Conservation (phyloP, 1,140 invertebrate genomes). For the Palaemon carinicauda region DNA sequence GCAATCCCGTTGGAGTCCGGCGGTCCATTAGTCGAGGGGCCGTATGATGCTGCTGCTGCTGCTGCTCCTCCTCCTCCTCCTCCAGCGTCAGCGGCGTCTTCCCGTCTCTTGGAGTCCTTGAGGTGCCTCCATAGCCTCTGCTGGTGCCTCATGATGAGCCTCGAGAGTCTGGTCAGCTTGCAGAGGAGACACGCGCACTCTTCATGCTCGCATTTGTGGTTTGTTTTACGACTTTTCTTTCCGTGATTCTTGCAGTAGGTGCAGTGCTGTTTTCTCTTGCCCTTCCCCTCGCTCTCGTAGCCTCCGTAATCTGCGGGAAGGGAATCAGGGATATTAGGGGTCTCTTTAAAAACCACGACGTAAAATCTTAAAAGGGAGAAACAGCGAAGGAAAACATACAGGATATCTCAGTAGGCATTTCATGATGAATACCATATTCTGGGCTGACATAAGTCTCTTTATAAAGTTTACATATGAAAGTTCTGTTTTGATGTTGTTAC, state of each 20-base stretch:
- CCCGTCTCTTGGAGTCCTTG: background rate
- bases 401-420: no score
- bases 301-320: no score
- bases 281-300: background rate
- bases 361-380: no score
- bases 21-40: no score
- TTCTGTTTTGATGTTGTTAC: no score
- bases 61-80: background rate
- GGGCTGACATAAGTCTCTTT: no score
- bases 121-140: conserved; percentile 19
- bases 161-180: background rate
- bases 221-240: background rate
- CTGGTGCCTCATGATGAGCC: conserved; percentile 25
- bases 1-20: no score
- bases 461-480: no score
- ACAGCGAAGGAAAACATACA: no score
- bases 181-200: conserved; percentile 16
- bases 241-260: conserved; percentile 39
- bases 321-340: no score
- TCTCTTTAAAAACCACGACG: no score
- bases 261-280: background rate
- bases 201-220: background rate
- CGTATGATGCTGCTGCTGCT: background rate
- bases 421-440: no score
- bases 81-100: background rate